A percentile compares a stretch with the other conserved stretches of the same genome.
Conservation (phyloP, 2,113 vertebrate species). For the Bungarus multicinctus region DNA sequence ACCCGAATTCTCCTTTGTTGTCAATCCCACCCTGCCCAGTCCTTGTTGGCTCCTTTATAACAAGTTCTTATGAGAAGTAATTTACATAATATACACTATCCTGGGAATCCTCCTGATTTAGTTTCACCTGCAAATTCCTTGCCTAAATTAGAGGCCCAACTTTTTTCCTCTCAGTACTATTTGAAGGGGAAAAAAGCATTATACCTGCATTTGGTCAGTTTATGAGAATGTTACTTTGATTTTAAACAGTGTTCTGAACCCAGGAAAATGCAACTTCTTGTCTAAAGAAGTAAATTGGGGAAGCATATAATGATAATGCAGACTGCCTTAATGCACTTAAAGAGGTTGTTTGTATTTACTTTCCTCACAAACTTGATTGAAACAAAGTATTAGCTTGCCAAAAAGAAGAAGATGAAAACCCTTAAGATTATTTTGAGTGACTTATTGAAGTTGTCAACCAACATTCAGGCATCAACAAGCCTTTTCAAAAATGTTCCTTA, state of each 20-base stretch:
- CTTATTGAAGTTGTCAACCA: neutral
- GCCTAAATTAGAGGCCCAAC: neutral
- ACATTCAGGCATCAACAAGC: neutral
- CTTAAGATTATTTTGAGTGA: neutral
- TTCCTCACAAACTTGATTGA: neutral
- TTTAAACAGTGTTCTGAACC: neutral
- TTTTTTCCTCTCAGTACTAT: neutral
- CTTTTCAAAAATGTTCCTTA: neutral
- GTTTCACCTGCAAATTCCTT: neutral
- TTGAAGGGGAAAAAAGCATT: neutral
- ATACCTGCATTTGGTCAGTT: neutral
- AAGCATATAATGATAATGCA: neutral
- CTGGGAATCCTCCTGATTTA: neutral
- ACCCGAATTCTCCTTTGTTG: neutral
- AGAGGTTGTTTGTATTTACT: neutral
- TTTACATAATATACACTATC: neutral
- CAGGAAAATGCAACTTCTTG: neutral
- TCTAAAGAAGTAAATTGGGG: neutral
- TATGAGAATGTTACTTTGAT: neutral
- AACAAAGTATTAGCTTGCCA: neutral
- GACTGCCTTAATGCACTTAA: neutral
- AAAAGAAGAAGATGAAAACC: neutral
- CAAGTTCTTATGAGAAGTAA: neutral
- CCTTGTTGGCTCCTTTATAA: neutral
- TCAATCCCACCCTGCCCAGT: neutral